Base-by-base conservation (phyloP, 2,888 invertebrate genomes). In the Sinhomidia bicolor region DNA sequence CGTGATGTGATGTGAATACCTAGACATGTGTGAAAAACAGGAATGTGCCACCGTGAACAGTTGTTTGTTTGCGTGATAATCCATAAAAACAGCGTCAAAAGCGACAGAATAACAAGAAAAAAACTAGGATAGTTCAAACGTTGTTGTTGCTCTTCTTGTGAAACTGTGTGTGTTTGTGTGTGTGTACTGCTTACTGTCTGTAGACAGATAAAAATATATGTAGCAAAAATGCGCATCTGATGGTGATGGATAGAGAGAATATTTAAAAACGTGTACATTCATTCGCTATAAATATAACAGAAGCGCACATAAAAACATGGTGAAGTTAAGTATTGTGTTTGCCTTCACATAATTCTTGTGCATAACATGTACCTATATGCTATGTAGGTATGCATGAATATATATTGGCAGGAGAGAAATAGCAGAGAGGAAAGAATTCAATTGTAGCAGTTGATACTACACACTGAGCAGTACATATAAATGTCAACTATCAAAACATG, bases 21-120 rank as follows among this genome's bases (percentile, higher is more conserved):
- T 68, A 74, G n/a, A 26, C 29, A 47, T 74, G 36, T 74, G 74
- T 74, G 23, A 74, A 74, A 65, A 74, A 74, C 74, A 74, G 47
- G 74, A 74, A 74, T 47, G 14, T 26, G 74, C 47, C 47, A 29
- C 47, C 17, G 23, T 47, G 26, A 47, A 47, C 47, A 74, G 26
- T 47, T 71, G 68, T 68, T 36, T 62, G 76, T 51, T 41, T 60
- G 79, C 57, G 36, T 60, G 79, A 44, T 74, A 60, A 79, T 79
- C 57, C 60, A 79, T 79, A 41, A 79, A 57, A 65, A 81, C 74
- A 80, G 41, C 47, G 57, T 51, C 36, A 79, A 17, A n/a, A 78
- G 79, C 79, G 41, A 79, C 36, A 44, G 2, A 74, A 47, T n/a
- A 47, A 74, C 9, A 79, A 79, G 23, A 68, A 74, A 44, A 82